Evolutionary conservation across 1,140 invertebrate species (phyloP).

Genomic region (Lepidurus packardi): DNA sequence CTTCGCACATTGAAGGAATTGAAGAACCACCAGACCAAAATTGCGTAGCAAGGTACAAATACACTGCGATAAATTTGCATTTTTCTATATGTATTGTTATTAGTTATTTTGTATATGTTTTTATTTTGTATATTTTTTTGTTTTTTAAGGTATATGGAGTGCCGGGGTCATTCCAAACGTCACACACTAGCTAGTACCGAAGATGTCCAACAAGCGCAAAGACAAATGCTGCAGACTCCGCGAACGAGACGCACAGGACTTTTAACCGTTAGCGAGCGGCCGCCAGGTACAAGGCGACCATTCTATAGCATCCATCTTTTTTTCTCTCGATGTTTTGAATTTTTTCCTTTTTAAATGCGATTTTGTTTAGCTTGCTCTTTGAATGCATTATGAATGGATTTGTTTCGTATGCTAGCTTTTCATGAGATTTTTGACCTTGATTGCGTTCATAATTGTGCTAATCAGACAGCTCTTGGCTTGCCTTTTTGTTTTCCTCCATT

Average conservation of each 20-base stretch:
- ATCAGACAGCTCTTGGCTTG: constrained; percentile 25
- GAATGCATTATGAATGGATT: not conserved
- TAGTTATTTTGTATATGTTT: constrained; percentile 12
- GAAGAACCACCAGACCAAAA: constrained; percentile 49
- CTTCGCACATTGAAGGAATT: constrained; percentile 30
- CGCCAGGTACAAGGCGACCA: constrained; percentile 59
- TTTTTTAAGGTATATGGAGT: constrained; percentile 61
- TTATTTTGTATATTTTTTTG: constrained; percentile 39
- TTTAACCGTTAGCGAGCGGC: constrained; percentile 74
- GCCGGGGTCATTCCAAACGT: constrained; percentile 61
- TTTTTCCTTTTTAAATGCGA: constrained; percentile 43
- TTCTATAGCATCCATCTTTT: constrained; percentile 15
- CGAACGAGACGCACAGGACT: constrained; percentile 70
- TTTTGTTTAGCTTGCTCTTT: constrained; percentile 47
- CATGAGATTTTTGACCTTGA: not conserved
- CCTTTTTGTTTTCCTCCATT: constrained; percentile 42
- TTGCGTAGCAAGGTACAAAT: constrained; percentile 47
- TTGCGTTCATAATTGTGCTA: not conserved
- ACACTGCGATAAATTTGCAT: not conserved
- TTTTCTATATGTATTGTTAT: too few relatives aligned
- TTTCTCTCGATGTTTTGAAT: constrained; percentile 41
- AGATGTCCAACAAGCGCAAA: constrained; percentile 52
- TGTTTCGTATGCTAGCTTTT: not conserved
- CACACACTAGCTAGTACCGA: constrained; percentile 53
- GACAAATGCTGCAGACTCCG: constrained; percentile 48